Evolutionary conservation across 2,797 vertebrate genomes (phyloP), one percentile per base, ranked within the genome.

Genomic region (Hoplostethus atlanticus): DNA sequence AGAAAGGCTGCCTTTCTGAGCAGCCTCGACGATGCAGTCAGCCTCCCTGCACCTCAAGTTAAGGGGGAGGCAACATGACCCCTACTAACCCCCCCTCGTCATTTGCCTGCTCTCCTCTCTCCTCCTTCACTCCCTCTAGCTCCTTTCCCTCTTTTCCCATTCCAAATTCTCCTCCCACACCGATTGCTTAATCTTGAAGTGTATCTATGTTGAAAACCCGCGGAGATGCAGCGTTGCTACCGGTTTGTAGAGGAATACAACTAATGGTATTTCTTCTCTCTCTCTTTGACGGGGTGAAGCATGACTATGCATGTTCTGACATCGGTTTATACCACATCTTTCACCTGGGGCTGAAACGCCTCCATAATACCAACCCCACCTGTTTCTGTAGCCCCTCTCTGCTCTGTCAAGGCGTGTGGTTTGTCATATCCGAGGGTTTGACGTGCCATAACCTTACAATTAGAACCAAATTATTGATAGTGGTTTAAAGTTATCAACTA

Each of bases 1-100:
- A 96, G 94, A 95, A 95, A 95, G 90, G 88, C 82, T 61, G 69
- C 84, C 94, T 96, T 95, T 96, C 94, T 94, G 89, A 82, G 64
- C 81, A 61, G 73, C 78, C 68, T 48, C 34, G 67, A 68, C 89
- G 76, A 71, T 60, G 81, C 85, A 84, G 88, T 81, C 76, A 80
- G 85, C 50, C 82, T 88, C 90, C 77, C 46, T 70, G 84, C 92
- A 92, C 90, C 93, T 94, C 90, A 72, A 88, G 84, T 66, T 64
- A 77, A 80, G 71, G 80, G 89, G 89, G 81, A 86, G 80, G 85
- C 87, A 76, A 68, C 75, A 65, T 91, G 90, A 93, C 88, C 91
- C 88, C 81, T 80, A 79, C 51, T 89, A 80, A 63, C 71, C 77
- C 76, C 77, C 55, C 68, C 56, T 51, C 65, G 71, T 83, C 69